A percentile compares a stretch with the other conserved stretches of the same genome.
Evolutionary conservation across 2,797 vertebrate species (phyloP).

Genomic region (Sebastes umbrosus): DNA sequence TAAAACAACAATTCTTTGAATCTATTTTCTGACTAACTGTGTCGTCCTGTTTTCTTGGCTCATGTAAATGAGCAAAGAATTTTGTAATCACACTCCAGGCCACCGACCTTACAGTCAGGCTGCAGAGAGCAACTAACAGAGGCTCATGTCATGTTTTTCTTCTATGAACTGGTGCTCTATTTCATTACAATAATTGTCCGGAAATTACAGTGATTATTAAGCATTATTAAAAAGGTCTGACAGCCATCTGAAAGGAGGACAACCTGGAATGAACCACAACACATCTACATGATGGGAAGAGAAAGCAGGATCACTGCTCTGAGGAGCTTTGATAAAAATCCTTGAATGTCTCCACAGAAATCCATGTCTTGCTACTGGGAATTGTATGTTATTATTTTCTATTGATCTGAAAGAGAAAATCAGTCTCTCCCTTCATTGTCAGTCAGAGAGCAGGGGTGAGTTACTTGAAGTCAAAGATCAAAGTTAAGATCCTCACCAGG

Average conservation of each 20-base stretch:
- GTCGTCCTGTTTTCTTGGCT: constrained; percentile 38
- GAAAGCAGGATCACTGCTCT: constrained; percentile 35
- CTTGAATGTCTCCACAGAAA: constrained; percentile 55
- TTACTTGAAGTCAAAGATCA: not conserved
- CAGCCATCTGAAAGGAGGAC: constrained; percentile 40
- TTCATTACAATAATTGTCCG: not conserved
- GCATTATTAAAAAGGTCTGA: not conserved
- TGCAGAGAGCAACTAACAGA: constrained; percentile 17
- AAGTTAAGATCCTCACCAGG: not conserved
- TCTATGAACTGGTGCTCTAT: not conserved
- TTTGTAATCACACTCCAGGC: constrained; percentile 42
- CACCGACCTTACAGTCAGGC: constrained; percentile 35
- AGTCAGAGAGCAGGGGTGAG: not conserved
- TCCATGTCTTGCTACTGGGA: not conserved
- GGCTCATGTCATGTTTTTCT: not conserved
- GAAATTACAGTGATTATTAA: not conserved
- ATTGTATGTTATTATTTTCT: not conserved
- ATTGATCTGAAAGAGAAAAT: not conserved
- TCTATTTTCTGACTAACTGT: constrained; percentile 26
- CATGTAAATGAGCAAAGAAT: not conserved
- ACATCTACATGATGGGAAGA: constrained; percentile 46
- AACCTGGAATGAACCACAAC: constrained; percentile 46
- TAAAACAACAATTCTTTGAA: not conserved
- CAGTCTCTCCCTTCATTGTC: not conserved
- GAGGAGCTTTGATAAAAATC: constrained; percentile 65